Evolutionary conservation across 2,113 vertebrate species (phyloP), one percentile per base, ranked within the genome.

Genomic region (Gallinago undulata): DNA sequence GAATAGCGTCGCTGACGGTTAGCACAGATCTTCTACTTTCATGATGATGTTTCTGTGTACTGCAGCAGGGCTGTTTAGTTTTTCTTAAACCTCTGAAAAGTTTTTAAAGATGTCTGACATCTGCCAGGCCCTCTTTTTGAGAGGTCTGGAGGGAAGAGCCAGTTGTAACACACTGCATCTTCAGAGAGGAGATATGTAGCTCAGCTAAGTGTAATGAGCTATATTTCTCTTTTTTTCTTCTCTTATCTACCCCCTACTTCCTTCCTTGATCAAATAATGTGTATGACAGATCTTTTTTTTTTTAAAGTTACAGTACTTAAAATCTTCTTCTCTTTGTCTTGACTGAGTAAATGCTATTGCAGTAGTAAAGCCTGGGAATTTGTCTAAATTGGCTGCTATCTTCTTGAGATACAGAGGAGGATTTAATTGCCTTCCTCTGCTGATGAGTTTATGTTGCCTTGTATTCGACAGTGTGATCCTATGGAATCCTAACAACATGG

Each of bases 1-100:
- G 99, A 94, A 99, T 99, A 69, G 99, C 99, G 0, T 99, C 99
- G 3, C 98, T 99, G 92, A 99, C 99, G 87, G 99, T 99, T 47
- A 98, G 99, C 96, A 43, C 19, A 9, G 12, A 24, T n/a, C 22
- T 47, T 73, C 28, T 59, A 4, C 48, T 47, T 60, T 22, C 4
- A 10, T 23, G 25, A 2, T 53, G 22, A 7, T 56, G 31, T 18
- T 45, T 45, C 37, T 92, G 33, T 41, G 3, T 22, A 5, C 55
- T 81, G 69, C 72, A 56, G 23, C 8, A 3, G 9, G 18, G 15
- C 33, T 84, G 23, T 33, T 59, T 13, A 51, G 11, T 37, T 81
- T 43, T 22, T 74, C 56, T 80, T 60, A n/a, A 48, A 72, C 27
- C 30, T 74, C 63, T 75, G 59, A 43, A 28, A 56, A 43, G 28